Percentiles rank a stretch among this genome's conserved stretches.
Conservation (phyloP, 1,140 invertebrate species). For the Saxidomus purpurata region DNA sequence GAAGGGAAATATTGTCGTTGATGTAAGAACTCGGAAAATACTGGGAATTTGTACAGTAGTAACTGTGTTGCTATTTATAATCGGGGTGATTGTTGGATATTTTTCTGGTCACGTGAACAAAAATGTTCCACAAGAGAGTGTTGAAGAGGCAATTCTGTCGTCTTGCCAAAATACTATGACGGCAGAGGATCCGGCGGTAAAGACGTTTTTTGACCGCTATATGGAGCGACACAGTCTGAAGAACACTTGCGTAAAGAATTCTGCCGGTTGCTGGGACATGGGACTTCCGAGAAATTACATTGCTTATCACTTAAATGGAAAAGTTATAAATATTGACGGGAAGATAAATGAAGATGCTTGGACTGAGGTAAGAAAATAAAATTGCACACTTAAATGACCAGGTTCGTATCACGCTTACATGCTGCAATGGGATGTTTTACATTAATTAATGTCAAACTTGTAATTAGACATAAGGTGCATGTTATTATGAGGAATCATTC, state of each 20-base stretch:
- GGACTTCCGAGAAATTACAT: constrained; percentile 67
- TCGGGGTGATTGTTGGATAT: constrained; percentile 53
- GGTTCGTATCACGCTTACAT: too few relatives aligned
- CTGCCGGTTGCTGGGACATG: constrained; percentile 20
- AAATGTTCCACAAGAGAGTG: not conserved
- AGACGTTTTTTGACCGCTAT: constrained; percentile 10
- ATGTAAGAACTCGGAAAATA: constrained; percentile 52
- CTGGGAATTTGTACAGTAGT: constrained; percentile 37
- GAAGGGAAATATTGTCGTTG: constrained; percentile 37
- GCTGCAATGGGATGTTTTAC: too few relatives aligned
- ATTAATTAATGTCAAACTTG: too few relatives aligned
- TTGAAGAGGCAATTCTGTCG: not conserved
- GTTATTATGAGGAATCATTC: too few relatives aligned
- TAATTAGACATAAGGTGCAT: too few relatives aligned
- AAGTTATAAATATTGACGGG: constrained; percentile 70
- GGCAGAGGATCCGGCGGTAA: not conserved
- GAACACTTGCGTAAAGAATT: not conserved
- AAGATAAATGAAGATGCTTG: constrained; percentile 72
- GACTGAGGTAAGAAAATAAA: constrained; percentile 60
- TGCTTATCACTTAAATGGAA: constrained; percentile 63
- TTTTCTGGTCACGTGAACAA: not conserved
- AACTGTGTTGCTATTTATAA: constrained; percentile 13
- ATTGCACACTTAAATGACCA: too few relatives aligned
- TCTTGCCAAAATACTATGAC: not conserved
- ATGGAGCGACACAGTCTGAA: constrained; percentile 7